Conservation (phyloP, 2,797 vertebrate genomes). For the Thalassophryne amazonica region DNA sequence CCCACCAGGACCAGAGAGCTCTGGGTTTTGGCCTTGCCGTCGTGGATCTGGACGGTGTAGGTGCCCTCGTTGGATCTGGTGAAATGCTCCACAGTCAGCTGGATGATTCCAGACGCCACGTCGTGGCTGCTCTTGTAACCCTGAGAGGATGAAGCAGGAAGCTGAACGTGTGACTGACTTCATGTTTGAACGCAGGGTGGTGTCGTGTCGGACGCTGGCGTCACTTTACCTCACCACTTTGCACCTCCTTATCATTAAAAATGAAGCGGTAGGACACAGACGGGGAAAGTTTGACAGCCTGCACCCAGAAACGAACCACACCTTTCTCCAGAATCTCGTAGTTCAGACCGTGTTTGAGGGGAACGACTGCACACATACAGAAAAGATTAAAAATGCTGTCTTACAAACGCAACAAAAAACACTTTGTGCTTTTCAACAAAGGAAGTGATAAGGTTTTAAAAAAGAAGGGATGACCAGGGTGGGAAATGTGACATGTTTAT, state of each 20-base stretch:
- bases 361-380: constrained; percentile 79
- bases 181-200: no score
- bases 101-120: constrained; percentile 84
- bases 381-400: background rate
- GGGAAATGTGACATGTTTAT: no score
- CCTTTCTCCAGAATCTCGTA: constrained; percentile 94
- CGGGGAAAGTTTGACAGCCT: constrained; percentile 86
- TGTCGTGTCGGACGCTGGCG: background rate
- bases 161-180: no score
- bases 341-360: constrained; percentile 90
- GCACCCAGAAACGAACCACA: constrained; percentile 95
- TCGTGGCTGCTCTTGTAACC: constrained; percentile 88
- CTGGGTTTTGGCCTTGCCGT: constrained; percentile 93
- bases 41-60: constrained; percentile 93
- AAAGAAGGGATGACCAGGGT: no score
- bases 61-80: constrained; percentile 92
- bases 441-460: no score
- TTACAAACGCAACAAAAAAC: no score
- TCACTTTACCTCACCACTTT: constrained; percentile 80
- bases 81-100: constrained; percentile 94
- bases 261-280: constrained; percentile 87
- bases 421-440: no score
- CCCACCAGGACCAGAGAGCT: constrained; percentile 95
- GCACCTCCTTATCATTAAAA: constrained; percentile 89
- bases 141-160: no score